These are phyloP conservation scores for Isoperla grammatica DNA, from an alignment of 2,888 invertebrate genomes.

Conservation along the genomic window DNA sequence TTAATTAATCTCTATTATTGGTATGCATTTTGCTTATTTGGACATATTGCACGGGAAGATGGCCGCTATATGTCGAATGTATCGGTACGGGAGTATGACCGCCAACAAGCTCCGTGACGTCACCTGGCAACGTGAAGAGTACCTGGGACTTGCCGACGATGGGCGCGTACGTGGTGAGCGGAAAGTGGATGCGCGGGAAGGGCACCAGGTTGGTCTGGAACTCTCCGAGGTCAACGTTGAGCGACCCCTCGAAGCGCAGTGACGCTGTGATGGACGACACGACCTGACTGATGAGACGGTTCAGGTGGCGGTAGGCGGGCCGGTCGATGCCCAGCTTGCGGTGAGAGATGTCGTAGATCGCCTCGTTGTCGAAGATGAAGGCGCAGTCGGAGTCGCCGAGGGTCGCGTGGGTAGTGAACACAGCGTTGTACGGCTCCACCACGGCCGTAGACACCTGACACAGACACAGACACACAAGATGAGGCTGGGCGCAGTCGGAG, in stretches of 20 bases:
- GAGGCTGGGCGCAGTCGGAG: no score
- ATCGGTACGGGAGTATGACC: no score
- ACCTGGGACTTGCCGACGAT: background rate
- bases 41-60: no score
- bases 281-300: slow-evolving; percentile 62
- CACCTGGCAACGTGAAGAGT: no score
- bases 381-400: slow-evolving; percentile 40
- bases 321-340: slow-evolving; percentile 50
- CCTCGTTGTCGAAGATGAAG: slow-evolving; percentile 42
- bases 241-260: slow-evolving; percentile 47
- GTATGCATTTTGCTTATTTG: no score
- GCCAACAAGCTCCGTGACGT: no score
- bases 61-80: no score
- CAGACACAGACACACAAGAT: no score
- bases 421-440: slow-evolving; percentile 43
- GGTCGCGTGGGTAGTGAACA: slow-evolving; percentile 41
- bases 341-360: slow-evolving; percentile 46
- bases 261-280: slow-evolving; percentile 42
- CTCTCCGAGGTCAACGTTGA: slow-evolving; percentile 51
- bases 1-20: no score
- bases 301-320: slow-evolving; percentile 53
- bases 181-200: slow-evolving; percentile 52
- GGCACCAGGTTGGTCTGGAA: slow-evolving; percentile 48
- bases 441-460: slow-evolving; percentile 44
- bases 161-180: slow-evolving; percentile 37